phyloP scores from a whole-genome alignment of 2,113 vertebrate genomes.

The Gadus macrocephalus region DNA sequence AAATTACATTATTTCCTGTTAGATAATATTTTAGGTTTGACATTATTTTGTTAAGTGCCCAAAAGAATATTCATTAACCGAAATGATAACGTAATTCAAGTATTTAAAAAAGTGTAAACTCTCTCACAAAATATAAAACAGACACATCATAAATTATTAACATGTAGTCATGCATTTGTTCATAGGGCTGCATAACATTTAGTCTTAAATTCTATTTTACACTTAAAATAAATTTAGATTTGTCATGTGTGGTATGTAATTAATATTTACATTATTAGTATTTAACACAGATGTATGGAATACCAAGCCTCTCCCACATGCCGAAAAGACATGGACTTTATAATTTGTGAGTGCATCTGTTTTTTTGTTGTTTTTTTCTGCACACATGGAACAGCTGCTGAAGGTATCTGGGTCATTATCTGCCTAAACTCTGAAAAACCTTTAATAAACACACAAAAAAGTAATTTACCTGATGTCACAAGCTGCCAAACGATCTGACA shows the following conservation, averaged over 20 bases:
- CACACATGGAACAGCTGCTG: conserved; percentile 52
- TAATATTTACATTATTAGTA: conserved; percentile 71
- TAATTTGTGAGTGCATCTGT: background rate
- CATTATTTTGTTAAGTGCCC: conserved; percentile 44
- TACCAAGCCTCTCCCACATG: conserved; percentile 55
- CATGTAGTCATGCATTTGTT: conserved; percentile 71
- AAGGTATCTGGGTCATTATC: conserved; percentile 49
- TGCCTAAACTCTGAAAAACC: conserved; percentile 39
- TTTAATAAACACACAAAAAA: conserved; percentile 31
- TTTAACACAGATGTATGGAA: conserved; percentile 59
- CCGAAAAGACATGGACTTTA: conserved; percentile 52
- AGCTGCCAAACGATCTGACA: conserved; percentile 62
- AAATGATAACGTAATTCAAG: conserved; percentile 58
- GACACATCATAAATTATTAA: conserved; percentile 72
- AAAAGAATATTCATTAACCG: conserved; percentile 61
- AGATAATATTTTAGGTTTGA: conserved; percentile 43
- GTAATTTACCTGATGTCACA: conserved; percentile 58
- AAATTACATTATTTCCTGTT: conserved; percentile 44
- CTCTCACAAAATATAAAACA: conserved; percentile 73
- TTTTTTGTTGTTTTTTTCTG: conserved; percentile 39
- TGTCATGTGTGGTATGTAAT: conserved; percentile 64
- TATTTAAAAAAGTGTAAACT: conserved; percentile 75
- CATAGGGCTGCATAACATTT: conserved; percentile 71
- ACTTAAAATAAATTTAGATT: conserved; percentile 72
- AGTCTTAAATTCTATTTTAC: conserved; percentile 69